Conservation (phyloP, 2,797 vertebrate species). For the Syngnathus acus region DNA sequence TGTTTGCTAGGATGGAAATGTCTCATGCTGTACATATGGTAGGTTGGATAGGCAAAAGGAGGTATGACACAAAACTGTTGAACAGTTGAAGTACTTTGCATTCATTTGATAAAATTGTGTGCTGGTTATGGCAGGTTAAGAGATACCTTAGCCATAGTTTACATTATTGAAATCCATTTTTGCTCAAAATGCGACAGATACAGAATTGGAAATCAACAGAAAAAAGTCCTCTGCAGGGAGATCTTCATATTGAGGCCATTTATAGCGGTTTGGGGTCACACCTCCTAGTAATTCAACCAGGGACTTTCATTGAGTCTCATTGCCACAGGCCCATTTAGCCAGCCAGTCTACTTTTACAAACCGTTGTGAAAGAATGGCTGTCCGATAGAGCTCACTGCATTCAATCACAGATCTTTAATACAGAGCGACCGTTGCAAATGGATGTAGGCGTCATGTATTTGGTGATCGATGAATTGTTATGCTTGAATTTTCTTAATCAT, state of each 20-base stretch:
- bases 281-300: neutral
- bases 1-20: neutral
- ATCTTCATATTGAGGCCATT: neutral
- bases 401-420: neutral
- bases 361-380: neutral
- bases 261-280: neutral
- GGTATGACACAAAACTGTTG: neutral
- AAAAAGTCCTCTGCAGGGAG: neutral
- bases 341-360: neutral
- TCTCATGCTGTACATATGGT: neutral
- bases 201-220: slow-evolving; percentile 13
- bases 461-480: neutral
- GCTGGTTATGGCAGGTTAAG: slow-evolving; percentile 56
- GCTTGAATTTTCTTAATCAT: neutral
- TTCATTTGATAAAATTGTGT: slow-evolving; percentile 46
- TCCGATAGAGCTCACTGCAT: neutral
- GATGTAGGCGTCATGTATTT: neutral
- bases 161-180: slow-evolving; percentile 40
- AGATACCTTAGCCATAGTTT: slow-evolving; percentile 32
- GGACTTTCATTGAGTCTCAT: neutral
- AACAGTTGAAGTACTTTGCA: slow-evolving; percentile 17
- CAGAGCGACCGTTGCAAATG: neutral
- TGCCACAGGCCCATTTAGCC: neutral
- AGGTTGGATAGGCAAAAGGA: slow-evolving; percentile 7
- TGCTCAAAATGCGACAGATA: slow-evolving; percentile 44